Conservation (phyloP, 2,113 vertebrate species). For the Cololabis saira region DNA sequence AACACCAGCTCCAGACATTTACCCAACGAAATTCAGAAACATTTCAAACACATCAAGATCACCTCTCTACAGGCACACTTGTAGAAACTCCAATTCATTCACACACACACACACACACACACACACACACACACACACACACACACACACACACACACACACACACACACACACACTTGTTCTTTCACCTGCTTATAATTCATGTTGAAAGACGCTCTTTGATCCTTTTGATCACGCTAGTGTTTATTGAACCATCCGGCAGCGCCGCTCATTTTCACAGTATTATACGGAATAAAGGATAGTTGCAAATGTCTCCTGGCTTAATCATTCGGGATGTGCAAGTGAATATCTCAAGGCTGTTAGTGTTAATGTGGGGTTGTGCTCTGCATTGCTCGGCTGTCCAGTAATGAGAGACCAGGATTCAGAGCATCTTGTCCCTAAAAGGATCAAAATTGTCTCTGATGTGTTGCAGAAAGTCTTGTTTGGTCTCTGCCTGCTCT, state of each 20-base stretch:
- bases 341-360: slow-evolving; percentile 57
- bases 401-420: slow-evolving; percentile 35
- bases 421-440: slow-evolving; percentile 45
- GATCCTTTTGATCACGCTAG: slow-evolving; percentile 21
- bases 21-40: slow-evolving; percentile 31
- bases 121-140: slow-evolving; percentile 2
- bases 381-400: slow-evolving; percentile 30
- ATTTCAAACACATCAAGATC: slow-evolving; percentile 40
- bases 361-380: slow-evolving; percentile 42
- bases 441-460: slow-evolving; percentile 36
- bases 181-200: slow-evolving; percentile 31
- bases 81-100: slow-evolving; percentile 27
- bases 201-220: slow-evolving; percentile 10
- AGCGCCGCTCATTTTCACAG: slow-evolving; percentile 17
- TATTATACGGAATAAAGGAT: slow-evolving; percentile 7
- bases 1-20: slow-evolving; percentile 24
- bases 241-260: slow-evolving; percentile 33
- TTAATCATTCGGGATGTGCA: slow-evolving; percentile 48
- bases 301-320: slow-evolving; percentile 19
- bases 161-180: not conserved
- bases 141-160: slow-evolving; percentile 2
- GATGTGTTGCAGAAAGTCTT: slow-evolving; percentile 23
- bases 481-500: slow-evolving; percentile 3
- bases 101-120: not conserved
- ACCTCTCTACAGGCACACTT: slow-evolving; percentile 16